Evolutionary conservation across 2,113 vertebrate genomes (phyloP).

Genomic region (Etheostoma cragini): DNA sequence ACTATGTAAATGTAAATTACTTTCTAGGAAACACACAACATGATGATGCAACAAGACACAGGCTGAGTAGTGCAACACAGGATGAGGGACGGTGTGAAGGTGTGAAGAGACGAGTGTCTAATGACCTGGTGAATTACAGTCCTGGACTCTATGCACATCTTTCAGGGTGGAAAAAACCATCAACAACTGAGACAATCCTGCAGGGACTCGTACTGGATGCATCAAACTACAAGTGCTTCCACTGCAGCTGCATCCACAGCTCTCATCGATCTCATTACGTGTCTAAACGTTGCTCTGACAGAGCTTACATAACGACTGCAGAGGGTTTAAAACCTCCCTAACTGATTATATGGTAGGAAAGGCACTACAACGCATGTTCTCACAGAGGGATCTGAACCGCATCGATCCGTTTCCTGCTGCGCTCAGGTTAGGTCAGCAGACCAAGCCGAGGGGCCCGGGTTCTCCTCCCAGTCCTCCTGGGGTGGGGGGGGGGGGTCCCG

Average conservation of each 20-base stretch:
- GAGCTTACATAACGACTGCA: neutral
- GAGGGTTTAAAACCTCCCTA: no score
- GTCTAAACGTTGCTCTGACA: slow-evolving; percentile 14
- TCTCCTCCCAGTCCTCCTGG: neutral
- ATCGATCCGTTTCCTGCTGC: neutral
- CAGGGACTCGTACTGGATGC: neutral
- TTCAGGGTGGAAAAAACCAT: neutral
- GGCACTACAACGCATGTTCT: neutral
- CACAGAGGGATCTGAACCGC: neutral
- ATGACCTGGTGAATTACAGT: no score
- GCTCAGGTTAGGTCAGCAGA: neutral
- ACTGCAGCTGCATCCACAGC: neutral
- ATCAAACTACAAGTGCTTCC: neutral
- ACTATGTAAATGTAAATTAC: neutral
- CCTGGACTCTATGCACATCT: neutral
- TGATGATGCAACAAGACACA: neutral
- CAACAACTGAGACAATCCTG: neutral
- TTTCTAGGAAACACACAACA: neutral
- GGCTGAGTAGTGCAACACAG: neutral
- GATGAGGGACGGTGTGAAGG: neutral
- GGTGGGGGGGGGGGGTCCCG: no score
- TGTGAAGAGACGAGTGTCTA: slow-evolving; percentile 9
- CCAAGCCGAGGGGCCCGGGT: neutral
- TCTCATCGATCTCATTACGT: neutral
- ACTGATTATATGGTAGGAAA: neutral